Percentiles rank a stretch among this genome's conserved stretches.
phyloP scores from a whole-genome alignment of 2,113 vertebrate genomes.

The Drymodes brunneopygia region DNA sequence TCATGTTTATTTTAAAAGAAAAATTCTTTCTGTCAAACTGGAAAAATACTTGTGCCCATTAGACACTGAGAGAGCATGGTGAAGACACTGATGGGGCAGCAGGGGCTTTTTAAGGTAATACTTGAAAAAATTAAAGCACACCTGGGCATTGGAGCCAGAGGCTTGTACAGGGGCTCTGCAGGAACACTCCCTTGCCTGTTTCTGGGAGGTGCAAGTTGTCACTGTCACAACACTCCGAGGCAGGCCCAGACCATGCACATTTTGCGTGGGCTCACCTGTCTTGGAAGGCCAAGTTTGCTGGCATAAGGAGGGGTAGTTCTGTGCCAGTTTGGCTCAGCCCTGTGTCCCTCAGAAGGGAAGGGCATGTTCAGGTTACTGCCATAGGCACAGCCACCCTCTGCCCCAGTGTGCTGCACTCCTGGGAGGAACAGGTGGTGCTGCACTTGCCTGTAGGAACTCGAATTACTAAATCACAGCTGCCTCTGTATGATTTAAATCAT shows the following conservation, averaged over 20 bases:
- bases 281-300: neutral
- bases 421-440: neutral
- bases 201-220: neutral
- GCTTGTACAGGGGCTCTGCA: neutral
- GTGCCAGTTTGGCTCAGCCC: neutral
- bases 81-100: neutral
- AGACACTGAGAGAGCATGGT: neutral
- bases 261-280: no score
- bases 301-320: neutral
- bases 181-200: fast-evolving
- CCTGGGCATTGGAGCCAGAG: neutral
- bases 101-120: neutral
- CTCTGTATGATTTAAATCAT: neutral
- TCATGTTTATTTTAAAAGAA: neutral
- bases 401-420: fast-evolving
- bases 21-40: neutral
- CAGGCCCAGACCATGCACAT: neutral
- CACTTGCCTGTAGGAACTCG: fast-evolving
- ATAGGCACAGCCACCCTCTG: fast-evolving
- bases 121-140: neutral
- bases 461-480: neutral
- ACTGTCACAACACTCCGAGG: neutral
- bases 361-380: neutral
- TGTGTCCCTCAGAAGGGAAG: neutral
- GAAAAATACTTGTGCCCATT: neutral